Evolutionary conservation across 2,888 invertebrate genomes (phyloP).

Genomic region (Rotaria magnacalcarata): DNA sequence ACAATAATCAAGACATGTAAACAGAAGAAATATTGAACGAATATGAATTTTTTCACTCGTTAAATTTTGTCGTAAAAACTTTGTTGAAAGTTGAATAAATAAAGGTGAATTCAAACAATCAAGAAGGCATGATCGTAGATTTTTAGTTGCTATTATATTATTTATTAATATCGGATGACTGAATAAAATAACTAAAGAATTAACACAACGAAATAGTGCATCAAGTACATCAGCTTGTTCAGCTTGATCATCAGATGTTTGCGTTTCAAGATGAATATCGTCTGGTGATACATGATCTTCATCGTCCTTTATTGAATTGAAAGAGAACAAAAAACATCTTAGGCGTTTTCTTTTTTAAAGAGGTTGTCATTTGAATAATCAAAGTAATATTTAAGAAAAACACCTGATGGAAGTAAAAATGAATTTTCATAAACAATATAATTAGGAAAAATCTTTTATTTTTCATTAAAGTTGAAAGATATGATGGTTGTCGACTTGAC

Average conservation of each 20-base stretch:
- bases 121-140: not conserved
- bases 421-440: too few relatives aligned
- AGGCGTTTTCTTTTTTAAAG: not conserved
- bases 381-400: too few relatives aligned
- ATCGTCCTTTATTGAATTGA: not conserved
- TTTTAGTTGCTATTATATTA: not conserved
- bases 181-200: not conserved
- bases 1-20: constrained; percentile 8
- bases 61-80: not conserved
- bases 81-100: not conserved
- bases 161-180: not conserved
- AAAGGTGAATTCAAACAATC: not conserved
- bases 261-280: not conserved
- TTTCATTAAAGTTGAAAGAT: too few relatives aligned
- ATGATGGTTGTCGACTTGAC: not conserved
- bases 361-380: too few relatives aligned
- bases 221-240: not conserved
- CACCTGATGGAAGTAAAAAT: too few relatives aligned
- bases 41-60: not conserved
- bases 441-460: too few relatives aligned
- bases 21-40: not conserved
- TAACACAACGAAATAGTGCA: not conserved
- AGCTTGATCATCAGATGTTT: not conserved
- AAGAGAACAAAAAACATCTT: not conserved
- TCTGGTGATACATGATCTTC: not conserved